phyloP scores from a whole-genome alignment of 2,888 invertebrate genomes.

The Apamea anceps region DNA sequence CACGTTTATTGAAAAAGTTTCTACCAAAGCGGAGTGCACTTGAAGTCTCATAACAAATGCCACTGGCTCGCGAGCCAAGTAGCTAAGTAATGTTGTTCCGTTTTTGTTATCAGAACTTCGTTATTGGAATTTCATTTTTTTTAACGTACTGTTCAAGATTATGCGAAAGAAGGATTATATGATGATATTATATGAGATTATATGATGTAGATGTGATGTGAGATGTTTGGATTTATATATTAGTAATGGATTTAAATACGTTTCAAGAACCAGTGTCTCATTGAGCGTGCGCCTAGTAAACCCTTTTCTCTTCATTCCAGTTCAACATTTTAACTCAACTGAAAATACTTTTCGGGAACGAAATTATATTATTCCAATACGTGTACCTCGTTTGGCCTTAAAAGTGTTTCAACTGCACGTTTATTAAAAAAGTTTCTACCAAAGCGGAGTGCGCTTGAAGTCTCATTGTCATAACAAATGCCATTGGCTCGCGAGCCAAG shows the following conservation, averaged over 20 bases:
- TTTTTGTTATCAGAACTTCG: no score
- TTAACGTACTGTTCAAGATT: no score
- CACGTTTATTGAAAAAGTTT: conserved; percentile 60
- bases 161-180: no score
- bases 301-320: background rate
- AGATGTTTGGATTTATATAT: no score
- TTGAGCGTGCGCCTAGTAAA: background rate
- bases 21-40: conserved; percentile 49
- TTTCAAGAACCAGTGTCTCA: background rate
- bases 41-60: conserved; percentile 49
- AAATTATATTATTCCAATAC: conserved; percentile 2
- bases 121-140: no score
- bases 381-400: conserved; percentile 25
- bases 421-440: conserved; percentile 59
- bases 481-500: conserved; percentile 26
- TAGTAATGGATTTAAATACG: background rate
- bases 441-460: conserved; percentile 53
- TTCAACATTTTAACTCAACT: background rate
- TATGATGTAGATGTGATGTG: no score
- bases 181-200: no score
- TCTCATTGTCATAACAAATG: conserved; percentile 39
- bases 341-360: background rate
- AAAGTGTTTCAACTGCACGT: conserved; percentile 42
- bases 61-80: conserved; percentile 28
- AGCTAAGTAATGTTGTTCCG: background rate